phyloP scores from a whole-genome alignment of 2,888 invertebrate genomes.

The Sminthurinus aureus region DNA sequence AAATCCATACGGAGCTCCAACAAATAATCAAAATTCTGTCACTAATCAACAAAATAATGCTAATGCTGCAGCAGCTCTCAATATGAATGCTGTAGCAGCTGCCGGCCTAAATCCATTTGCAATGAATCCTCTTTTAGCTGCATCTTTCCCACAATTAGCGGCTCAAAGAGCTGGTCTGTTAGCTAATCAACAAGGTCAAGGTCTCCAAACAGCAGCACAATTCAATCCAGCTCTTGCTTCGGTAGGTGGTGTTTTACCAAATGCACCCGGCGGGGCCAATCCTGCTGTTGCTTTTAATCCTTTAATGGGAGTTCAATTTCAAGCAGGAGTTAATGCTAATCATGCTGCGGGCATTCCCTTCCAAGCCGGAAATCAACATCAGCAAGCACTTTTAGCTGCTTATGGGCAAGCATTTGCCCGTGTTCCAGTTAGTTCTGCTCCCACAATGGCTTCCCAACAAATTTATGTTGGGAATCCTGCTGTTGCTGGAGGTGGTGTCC shows the following conservation, averaged over 20 bases:
- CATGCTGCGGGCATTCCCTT: constrained; percentile 45
- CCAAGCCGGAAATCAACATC: constrained; percentile 52
- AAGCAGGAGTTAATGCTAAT: constrained; percentile 47
- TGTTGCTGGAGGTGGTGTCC: constrained; percentile 56
- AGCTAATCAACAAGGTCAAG: constrained; percentile 48
- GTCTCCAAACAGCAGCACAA: constrained; percentile 37
- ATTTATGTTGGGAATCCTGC: constrained; percentile 59
- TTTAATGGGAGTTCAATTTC: constrained; percentile 57
- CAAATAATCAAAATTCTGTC: constrained; percentile 29
- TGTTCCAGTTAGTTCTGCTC: constrained; percentile 50
- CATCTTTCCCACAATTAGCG: constrained; percentile 58
- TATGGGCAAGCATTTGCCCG: constrained; percentile 55
- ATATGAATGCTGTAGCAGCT: constrained; percentile 45
- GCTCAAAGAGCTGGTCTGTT: constrained; percentile 57
- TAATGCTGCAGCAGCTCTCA: constrained; percentile 18
- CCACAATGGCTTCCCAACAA: constrained; percentile 56
- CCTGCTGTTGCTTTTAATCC: constrained; percentile 59
- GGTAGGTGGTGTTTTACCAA: constrained; percentile 43
- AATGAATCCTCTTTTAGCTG: constrained; percentile 58
- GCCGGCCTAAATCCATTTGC: constrained; percentile 53
- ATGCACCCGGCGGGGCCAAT: constrained; percentile 43
- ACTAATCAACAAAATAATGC: constrained; percentile 34
- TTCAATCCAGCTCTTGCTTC: constrained; percentile 64
- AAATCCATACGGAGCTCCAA: constrained; percentile 44
- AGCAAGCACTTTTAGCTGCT: constrained; percentile 57